Percentiles rank a stretch among this genome's conserved stretches.
Conservation (phyloP, 2,888 invertebrate genomes). For the Torymus tubicola region DNA sequence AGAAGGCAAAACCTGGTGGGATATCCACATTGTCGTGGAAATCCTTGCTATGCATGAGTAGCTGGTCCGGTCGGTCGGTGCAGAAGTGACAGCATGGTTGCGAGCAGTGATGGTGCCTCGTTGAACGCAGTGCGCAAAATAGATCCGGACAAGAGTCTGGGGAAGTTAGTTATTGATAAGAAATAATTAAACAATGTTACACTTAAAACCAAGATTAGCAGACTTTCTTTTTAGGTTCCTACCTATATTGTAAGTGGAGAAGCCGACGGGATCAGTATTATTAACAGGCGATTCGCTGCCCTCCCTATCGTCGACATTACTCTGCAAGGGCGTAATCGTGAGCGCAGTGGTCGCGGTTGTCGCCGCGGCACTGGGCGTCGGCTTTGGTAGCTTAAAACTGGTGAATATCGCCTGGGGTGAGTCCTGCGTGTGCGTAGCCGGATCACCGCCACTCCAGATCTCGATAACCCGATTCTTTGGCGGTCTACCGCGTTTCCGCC, state of each 20-base stretch:
- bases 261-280: slow-evolving; percentile 75
- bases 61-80: slow-evolving; percentile 86
- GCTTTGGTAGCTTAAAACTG: slow-evolving; percentile 93
- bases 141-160: slow-evolving; percentile 83
- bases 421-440: slow-evolving; percentile 78
- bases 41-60: slow-evolving; percentile 90
- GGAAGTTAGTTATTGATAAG: background rate
- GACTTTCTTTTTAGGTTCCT: no score
- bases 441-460: slow-evolving; percentile 85
- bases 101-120: slow-evolving; percentile 91
- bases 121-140: slow-evolving; percentile 83
- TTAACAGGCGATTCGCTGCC: slow-evolving; percentile 73
- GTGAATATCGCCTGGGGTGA: slow-evolving; percentile 95
- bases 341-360: slow-evolving; percentile 61
- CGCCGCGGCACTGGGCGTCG: slow-evolving; percentile 61
- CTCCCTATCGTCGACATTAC: slow-evolving; percentile 52
- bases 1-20: slow-evolving; percentile 91
- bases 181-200: no score
- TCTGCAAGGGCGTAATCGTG: slow-evolving; percentile 59
- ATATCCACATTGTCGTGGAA: slow-evolving; percentile 90
- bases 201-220: no score
- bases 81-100: slow-evolving; percentile 89
- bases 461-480: slow-evolving; percentile 96
- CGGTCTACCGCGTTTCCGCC: slow-evolving; percentile 95
- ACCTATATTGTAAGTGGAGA: slow-evolving; percentile 68